Conservation (phyloP, 2,888 invertebrate genomes). For the Spilosoma lubricipeda region DNA sequence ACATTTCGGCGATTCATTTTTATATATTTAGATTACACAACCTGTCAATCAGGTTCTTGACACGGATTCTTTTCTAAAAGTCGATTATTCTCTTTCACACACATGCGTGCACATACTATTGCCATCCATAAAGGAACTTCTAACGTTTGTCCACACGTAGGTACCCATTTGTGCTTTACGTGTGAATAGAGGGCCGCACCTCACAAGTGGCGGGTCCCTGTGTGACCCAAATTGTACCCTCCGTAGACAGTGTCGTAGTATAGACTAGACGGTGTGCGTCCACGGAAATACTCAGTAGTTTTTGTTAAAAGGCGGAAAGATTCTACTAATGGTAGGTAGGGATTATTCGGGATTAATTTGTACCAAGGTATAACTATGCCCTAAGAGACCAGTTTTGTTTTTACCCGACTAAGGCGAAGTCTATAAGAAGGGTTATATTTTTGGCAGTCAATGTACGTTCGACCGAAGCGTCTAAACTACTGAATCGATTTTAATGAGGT, state of each 20-base stretch:
- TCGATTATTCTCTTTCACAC: background rate
- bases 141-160: background rate
- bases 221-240: conserved; percentile 42
- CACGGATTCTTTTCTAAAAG: background rate
- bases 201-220: conserved; percentile 19
- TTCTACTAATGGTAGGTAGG: background rate
- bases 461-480: no score
- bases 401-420: no score
- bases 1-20: no score
- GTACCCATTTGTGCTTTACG: background rate
- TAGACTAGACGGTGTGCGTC: background rate
- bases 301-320: background rate
- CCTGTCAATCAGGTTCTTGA: background rate
- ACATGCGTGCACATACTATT: background rate
- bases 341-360: background rate
- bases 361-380: background rate
- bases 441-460: no score
- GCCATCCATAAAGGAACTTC: background rate
- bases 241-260: no score
- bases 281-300: conserved; percentile 21
- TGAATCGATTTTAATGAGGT: no score
- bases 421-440: no score
- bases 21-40: no score
- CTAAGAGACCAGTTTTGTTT: background rate
- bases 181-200: conserved; percentile 20